phyloP scores from a whole-genome alignment of 2,113 vertebrate species.

The Brachionichthys hirsutus region DNA sequence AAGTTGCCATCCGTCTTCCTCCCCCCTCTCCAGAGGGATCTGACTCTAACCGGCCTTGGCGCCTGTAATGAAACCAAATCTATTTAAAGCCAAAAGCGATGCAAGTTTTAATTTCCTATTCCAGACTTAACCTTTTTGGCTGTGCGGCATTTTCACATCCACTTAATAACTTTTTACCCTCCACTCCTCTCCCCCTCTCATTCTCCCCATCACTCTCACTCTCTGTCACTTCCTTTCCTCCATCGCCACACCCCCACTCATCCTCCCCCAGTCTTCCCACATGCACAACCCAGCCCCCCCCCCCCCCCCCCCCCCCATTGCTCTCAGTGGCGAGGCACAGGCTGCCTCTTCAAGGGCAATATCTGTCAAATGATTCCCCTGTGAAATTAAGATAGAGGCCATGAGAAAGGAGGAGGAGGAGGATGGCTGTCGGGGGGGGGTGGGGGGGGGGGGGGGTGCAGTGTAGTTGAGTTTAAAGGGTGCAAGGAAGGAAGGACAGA shows the following conservation, averaged over 20 bases:
- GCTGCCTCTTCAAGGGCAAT: constrained; percentile 77
- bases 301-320: constrained; percentile 55
- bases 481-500: constrained; percentile 13
- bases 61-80: constrained; percentile 83
- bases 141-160: constrained; percentile 81
- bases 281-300: no score
- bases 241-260: constrained; percentile 30
- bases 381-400: constrained; percentile 78
- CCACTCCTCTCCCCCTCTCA: constrained; percentile 22
- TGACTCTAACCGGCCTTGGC: constrained; percentile 80
- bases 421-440: constrained; percentile 2
- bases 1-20: constrained; percentile 54
- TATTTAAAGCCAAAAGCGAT: constrained; percentile 83
- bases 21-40: constrained; percentile 73
- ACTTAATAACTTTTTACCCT: constrained; percentile 80
- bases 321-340: constrained; percentile 64
- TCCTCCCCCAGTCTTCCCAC: constrained; percentile 21
- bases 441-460: neutral
- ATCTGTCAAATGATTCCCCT: constrained; percentile 76
- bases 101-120: constrained; percentile 83
- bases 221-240: constrained; percentile 55
- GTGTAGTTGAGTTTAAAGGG: neutral
- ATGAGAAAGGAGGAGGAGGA: constrained; percentile 48
- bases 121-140: constrained; percentile 81
- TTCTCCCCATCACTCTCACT: constrained; percentile 56